A percentile compares a stretch with the other conserved stretches of the same genome.
These are phyloP conservation scores for Rhodeus uyekii DNA, from an alignment of 2,797 vertebrate genomes.

Conservation along the genomic window DNA sequence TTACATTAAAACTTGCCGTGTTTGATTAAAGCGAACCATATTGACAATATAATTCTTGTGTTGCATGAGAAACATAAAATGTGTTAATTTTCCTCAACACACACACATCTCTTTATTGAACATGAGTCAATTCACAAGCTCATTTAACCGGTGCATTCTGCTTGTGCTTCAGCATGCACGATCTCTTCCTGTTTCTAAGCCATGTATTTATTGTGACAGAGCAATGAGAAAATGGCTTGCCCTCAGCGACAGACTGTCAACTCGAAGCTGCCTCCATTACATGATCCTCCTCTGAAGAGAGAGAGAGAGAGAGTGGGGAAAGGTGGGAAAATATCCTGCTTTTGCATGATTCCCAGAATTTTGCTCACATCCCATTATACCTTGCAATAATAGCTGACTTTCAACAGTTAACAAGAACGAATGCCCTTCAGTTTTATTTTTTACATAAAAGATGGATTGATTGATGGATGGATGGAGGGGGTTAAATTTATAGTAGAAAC, in stretches of 20 bases:
- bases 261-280: slow-evolving; percentile 57
- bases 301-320: not conserved
- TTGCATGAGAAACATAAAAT: not conserved
- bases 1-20: not conserved
- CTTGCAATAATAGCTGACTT: slow-evolving; percentile 34
- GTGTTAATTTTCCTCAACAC: not conserved
- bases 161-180: slow-evolving; percentile 26
- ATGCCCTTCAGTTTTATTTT: slow-evolving; percentile 18
- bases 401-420: slow-evolving; percentile 34
- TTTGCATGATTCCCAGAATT: slow-evolving; percentile 18
- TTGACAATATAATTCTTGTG: not conserved
- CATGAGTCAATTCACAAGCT: slow-evolving; percentile 43
- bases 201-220: slow-evolving; percentile 62
- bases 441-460: slow-evolving; percentile 21
- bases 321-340: not conserved
- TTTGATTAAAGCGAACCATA: not conserved
- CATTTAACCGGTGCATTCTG: slow-evolving; percentile 34
- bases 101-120: slow-evolving; percentile 33
- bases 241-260: slow-evolving; percentile 59
- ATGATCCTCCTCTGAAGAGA: slow-evolving; percentile 52
- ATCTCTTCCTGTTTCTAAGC: slow-evolving; percentile 46
- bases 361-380: slow-evolving; percentile 32
- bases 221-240: slow-evolving; percentile 55
- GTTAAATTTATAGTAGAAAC: no score
- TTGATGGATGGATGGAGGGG: no score